Evolutionary conservation across 2,113 vertebrate genomes (phyloP).

Genomic region (Sardina pilchardus): DNA sequence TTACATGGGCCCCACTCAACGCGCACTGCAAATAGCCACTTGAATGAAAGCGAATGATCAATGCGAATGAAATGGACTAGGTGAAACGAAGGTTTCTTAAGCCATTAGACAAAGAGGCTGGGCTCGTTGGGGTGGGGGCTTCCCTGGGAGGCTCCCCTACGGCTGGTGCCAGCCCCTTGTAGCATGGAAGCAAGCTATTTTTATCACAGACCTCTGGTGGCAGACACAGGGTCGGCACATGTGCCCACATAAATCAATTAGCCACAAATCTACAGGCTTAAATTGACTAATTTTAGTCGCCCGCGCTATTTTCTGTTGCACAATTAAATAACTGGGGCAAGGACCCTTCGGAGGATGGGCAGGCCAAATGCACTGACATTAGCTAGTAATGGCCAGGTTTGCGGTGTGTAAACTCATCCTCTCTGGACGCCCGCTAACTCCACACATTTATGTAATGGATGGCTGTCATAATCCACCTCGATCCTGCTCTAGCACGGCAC

Average conservation of each 20-base stretch:
- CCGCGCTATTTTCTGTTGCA: constrained; percentile 34
- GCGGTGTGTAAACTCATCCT: neutral
- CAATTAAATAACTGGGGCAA: constrained; percentile 44
- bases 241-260: constrained; percentile 45
- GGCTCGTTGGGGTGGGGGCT: neutral
- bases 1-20: neutral
- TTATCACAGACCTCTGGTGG: neutral
- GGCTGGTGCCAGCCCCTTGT: neutral
- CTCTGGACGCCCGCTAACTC: neutral
- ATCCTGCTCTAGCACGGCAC: neutral
- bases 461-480: neutral
- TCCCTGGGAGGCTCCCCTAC: neutral
- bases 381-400: constrained; percentile 26
- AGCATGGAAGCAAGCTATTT: neutral
- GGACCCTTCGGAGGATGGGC: constrained; percentile 15
- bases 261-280: constrained; percentile 35
- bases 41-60: neutral
- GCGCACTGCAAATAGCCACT: neutral
- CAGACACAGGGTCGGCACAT: constrained; percentile 30
- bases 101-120: neutral
- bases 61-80: neutral
- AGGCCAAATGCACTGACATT: constrained; percentile 33
- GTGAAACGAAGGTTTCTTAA: neutral
- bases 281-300: constrained; percentile 54
- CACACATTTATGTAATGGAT: neutral